Conservation (phyloP, 1,140 invertebrate genomes). For the Piezodorus guildinii region DNA sequence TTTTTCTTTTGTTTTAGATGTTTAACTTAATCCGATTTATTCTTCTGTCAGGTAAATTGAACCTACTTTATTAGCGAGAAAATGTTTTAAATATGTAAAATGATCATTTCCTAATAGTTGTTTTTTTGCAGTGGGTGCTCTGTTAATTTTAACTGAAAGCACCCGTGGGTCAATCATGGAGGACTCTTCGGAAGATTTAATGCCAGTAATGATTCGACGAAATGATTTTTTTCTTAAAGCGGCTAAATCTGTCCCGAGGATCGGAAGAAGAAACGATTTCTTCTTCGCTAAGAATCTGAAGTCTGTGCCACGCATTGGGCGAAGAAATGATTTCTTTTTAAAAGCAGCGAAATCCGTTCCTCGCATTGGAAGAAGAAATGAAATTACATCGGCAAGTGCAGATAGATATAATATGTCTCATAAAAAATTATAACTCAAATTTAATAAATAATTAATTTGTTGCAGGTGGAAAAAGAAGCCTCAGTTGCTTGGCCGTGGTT, state of each 20-base stretch:
- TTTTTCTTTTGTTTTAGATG: too few relatives aligned
- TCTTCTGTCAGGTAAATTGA: too few relatives aligned
- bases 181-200: not conserved
- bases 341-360: constrained; percentile 37
- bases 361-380: constrained; percentile 28
- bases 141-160: not conserved
- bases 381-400: constrained; percentile 9
- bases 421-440: not conserved
- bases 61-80: too few relatives aligned
- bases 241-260: not conserved
- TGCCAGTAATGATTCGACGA: not conserved
- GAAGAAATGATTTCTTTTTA: constrained; percentile 34
- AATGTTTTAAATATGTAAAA: too few relatives aligned
- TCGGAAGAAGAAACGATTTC: constrained; percentile 15
- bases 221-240: constrained; percentile 13
- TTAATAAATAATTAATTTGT: not conserved
- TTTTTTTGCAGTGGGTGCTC: too few relatives aligned
- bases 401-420: not conserved
- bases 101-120: too few relatives aligned
- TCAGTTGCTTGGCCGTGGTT: constrained; percentile 12
- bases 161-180: not conserved
- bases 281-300: constrained; percentile 13
- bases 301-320: constrained; percentile 20
- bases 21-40: too few relatives aligned
- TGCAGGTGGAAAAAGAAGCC: not conserved